These are phyloP conservation scores for Mimas tiliae DNA, from an alignment of 2,888 invertebrate species.

Conservation along the genomic window DNA sequence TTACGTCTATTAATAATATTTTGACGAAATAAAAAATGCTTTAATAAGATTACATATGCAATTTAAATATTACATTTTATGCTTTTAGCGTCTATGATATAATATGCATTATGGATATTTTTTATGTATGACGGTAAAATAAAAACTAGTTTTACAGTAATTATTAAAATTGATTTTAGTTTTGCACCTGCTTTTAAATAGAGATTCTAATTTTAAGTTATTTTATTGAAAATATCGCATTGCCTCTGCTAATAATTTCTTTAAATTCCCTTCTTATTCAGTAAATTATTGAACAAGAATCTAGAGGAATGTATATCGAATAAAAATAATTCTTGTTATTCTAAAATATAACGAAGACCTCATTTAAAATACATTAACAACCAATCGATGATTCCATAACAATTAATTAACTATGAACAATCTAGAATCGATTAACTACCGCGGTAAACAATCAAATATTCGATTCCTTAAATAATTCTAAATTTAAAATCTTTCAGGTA, in stretches of 20 bases:
- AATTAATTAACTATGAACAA: too few relatives aligned
- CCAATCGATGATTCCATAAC: background rate
- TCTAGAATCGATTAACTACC: background rate
- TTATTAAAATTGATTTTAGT: background rate
- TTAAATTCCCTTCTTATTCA: too few relatives aligned
- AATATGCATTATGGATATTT: background rate
- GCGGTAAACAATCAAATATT: background rate
- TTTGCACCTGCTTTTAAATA: slow-evolving; percentile 12
- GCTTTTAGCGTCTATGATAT: background rate
- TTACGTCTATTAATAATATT: too few relatives aligned
- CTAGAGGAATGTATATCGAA: background rate
- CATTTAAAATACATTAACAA: background rate
- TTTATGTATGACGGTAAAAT: background rate
- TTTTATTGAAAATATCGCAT: background rate
- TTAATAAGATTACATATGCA: too few relatives aligned
- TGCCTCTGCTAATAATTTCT: background rate
- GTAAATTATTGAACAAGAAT: too few relatives aligned
- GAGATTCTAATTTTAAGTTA: background rate
- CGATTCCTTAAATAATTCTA: background rate
- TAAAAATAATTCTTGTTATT: background rate
- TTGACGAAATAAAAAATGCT: too few relatives aligned
- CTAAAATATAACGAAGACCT: background rate
- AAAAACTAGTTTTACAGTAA: background rate
- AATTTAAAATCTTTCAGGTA: slow-evolving; percentile 58
- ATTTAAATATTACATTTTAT: too few relatives aligned